Base-by-base conservation (phyloP, 2,113 vertebrate species). In the Gracilinanus agilis region DNA sequence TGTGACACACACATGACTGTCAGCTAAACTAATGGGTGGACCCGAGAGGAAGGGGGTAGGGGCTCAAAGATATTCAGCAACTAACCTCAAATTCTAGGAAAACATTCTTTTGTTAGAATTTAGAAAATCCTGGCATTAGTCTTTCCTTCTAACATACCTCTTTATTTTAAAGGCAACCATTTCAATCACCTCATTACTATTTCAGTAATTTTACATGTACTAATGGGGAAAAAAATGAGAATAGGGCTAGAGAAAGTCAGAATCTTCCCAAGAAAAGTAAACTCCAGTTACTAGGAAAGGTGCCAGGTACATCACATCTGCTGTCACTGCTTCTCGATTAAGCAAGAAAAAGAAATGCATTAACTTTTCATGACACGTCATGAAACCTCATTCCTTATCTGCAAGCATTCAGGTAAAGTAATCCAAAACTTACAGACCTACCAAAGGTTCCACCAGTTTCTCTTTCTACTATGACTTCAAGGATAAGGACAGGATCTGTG, bases 1-100 rank as follows among this genome's bases (percentile, higher is more conserved):
- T 99, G 99, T 99, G 99, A 99, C 98, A 98, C 94, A 98, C 99
- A 99, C 99, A 99, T 99, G 99, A 99, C 99, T 98, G 91, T 98
- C 98, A 98, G 98, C 98, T 98, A 96, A 97, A 97, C 95, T 83
- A 95, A 97, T 96, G 98, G 98, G 98, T 98, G 98, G 97, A 95
- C 93, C 96, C 97, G 61, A 88, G 55, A 53, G 92, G 92, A 29
- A 83, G 34, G 67, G 16, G 67, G n/a, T 83, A 83, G n/a, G 19
- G n/a, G 67, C 7, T 40, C n/a, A 83, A 34, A 96, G 95, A 96
- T 61, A 9, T 55, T 92, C 89, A 96, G 88, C n/a, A 94, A 94
- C 96, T 54, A 95, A 94, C 92, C 13, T 93, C 44, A 88, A 92
- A 49, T 90, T 92, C 95, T 93, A 88, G 2, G 23, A 58, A 95